A percentile compares a stretch with the other conserved stretches of the same genome.
These are phyloP conservation scores for Aethina tumida DNA, from an alignment of 1,140 invertebrate genomes.

Conservation along the genomic window DNA sequence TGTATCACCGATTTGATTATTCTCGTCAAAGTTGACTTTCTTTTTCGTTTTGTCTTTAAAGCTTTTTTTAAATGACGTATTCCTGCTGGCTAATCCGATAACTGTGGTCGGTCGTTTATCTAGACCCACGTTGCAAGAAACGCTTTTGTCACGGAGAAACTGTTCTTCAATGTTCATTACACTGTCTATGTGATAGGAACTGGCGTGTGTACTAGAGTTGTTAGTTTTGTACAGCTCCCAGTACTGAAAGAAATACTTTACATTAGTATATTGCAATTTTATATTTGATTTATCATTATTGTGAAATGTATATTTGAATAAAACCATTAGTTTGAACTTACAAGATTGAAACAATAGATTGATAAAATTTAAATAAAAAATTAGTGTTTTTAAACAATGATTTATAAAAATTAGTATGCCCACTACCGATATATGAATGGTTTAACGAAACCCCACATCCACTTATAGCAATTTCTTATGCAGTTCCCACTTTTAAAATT, in stretches of 20 bases:
- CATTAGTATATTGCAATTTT: no score
- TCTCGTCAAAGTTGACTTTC: conserved; percentile 33
- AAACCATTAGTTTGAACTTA: no score
- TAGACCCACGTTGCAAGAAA: conserved; percentile 59
- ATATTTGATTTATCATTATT: no score
- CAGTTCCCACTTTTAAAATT: no score
- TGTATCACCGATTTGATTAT: conserved; percentile 1
- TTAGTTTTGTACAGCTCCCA: conserved; percentile 55
- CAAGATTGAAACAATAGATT: no score
- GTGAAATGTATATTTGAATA: no score
- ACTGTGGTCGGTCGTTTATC: conserved; percentile 60
- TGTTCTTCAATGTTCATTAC: conserved; percentile 34
- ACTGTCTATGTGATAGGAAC: conserved; percentile 33
- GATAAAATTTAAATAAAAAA: no score
- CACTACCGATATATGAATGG: no score
- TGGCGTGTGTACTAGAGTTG: conserved; percentile 39
- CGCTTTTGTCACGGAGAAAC: conserved; percentile 51
- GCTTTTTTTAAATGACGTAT: conserved; percentile 21
- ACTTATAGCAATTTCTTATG: no score
- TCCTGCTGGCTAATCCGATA: conserved; percentile 31
- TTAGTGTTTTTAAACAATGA: no score
- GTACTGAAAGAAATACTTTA: conserved; percentile 45
- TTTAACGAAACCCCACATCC: no score
- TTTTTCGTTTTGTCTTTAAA: conserved; percentile 27
- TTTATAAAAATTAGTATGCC: no score